A percentile compares a stretch with the other conserved stretches of the same genome.
Conservation (phyloP, 2,797 vertebrate genomes). For the Kryptolebias ocellatus region DNA sequence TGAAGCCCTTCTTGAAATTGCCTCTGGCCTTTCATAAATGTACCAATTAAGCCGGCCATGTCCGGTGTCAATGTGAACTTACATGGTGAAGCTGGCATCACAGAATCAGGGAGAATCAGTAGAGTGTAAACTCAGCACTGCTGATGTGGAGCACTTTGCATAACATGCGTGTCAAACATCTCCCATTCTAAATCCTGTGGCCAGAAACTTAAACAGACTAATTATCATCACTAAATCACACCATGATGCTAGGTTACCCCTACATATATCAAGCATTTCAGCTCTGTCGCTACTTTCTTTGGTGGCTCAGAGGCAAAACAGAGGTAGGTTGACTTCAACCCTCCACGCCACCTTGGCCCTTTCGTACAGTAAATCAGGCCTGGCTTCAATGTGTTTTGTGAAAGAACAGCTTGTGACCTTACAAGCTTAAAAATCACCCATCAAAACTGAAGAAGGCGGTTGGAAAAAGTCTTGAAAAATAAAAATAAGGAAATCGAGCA, state of each 20-base stretch:
- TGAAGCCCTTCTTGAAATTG: too few relatives aligned
- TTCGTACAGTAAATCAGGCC: too few relatives aligned
- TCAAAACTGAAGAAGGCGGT: too few relatives aligned
- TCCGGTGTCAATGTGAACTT: background rate
- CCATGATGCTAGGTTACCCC: background rate
- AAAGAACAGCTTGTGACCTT: too few relatives aligned
- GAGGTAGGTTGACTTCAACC: background rate
- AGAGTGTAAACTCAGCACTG: too few relatives aligned
- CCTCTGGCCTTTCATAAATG: background rate
- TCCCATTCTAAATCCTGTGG: background rate
- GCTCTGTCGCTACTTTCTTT: background rate
- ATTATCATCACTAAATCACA: background rate
- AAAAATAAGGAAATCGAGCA: too few relatives aligned
- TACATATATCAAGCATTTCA: background rate
- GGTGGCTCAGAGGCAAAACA: background rate
- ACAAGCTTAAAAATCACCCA: too few relatives aligned
- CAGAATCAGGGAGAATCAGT: too few relatives aligned
- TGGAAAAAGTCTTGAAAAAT: too few relatives aligned
- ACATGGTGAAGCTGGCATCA: background rate
- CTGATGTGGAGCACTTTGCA: background rate
- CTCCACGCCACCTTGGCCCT: background rate
- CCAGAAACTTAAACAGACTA: background rate
- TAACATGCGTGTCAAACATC: background rate
- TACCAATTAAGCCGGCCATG: too few relatives aligned
- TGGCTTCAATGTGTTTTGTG: too few relatives aligned